A percentile compares a stretch with the other conserved stretches of the same genome.
These are phyloP conservation scores for Gasterosteus nipponicus DNA, from an alignment of 2,113 vertebrate species.

Conservation along the genomic window DNA sequence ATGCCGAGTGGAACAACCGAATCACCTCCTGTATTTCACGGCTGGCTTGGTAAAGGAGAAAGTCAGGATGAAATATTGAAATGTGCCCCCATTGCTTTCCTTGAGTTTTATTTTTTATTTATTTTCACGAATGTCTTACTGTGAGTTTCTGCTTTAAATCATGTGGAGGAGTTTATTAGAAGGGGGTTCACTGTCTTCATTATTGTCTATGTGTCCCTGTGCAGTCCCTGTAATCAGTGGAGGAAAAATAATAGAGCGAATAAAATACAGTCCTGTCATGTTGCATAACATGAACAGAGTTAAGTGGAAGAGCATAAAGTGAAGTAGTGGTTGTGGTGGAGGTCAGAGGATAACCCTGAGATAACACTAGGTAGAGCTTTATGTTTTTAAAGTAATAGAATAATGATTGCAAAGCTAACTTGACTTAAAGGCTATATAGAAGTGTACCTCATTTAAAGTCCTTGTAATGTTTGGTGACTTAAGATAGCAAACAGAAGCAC, in stretches of 20 bases:
- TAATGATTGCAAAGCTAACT: not conserved
- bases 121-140: not conserved
- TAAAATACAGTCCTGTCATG: not conserved
- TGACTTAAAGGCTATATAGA: not conserved
- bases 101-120: not conserved
- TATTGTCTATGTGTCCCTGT: not conserved
- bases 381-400: not conserved
- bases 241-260: not conserved
- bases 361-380: not conserved
- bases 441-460: not conserved
- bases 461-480: not conserved
- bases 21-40: conserved; percentile 39
- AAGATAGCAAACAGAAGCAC: not conserved
- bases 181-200: conserved; percentile 7
- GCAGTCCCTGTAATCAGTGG: not conserved
- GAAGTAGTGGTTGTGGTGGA: not conserved
- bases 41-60: conserved; percentile 17
- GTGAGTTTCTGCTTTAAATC: not conserved
- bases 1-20: conserved; percentile 31
- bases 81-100: conserved; percentile 11
- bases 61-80: conserved; percentile 40
- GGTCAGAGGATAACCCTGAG: not conserved
- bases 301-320: not conserved
- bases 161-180: not conserved
- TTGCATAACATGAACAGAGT: not conserved